Evolutionary conservation across 2,113 vertebrate genomes (phyloP), one percentile per base, ranked within the genome.

Genomic region (Eleginops maclovinus): DNA sequence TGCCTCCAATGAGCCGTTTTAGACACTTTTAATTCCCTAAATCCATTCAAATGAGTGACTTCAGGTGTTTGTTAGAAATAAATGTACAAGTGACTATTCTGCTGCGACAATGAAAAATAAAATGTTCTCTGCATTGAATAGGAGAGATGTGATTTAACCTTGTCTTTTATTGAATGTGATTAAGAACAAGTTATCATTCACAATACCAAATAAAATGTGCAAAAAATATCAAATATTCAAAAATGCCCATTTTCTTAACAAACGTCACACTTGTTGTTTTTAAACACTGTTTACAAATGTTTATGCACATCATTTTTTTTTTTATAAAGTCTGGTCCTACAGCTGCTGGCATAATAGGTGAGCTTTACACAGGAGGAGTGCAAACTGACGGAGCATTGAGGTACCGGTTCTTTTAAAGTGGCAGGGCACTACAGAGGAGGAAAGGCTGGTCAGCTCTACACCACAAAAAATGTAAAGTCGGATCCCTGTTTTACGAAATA

Each of bases 141-240:
- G 13, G 63, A 66, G 56, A 73, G 73, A 70, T 81, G 81, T 59
- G 51, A 26, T 77, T 82, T 21, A 53, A 73, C 46, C 46, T 71
- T 21, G 75, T 50, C 64, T 69, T 81, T 60, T 67, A 47, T 62
- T 81, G 41, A 69, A 79, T 79, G 63, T 67, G 41, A 72, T 67
- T 80, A 79, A 74, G 55, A 76, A 63, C 73, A 84, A 81, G 76
- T 88, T 72, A 28, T 85, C 80, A 88, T 87, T 90, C 88, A 93
- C 89, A 91, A 84, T 82, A 81, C 47, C 79, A 88, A 89, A 89
- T 85, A 82, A 89, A 84, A 84, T 89, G 90, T 90, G 87, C 88
- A 91, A 92, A 90, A 88, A 69, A 77, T 87, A 86, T 87, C 63
- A 87, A 86, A 87, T 86, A 78, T 88, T 84, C 22, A 75, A 89